These are phyloP conservation scores for Noctua janthina DNA, from an alignment of 2,888 invertebrate species.

Conservation along the genomic window DNA sequence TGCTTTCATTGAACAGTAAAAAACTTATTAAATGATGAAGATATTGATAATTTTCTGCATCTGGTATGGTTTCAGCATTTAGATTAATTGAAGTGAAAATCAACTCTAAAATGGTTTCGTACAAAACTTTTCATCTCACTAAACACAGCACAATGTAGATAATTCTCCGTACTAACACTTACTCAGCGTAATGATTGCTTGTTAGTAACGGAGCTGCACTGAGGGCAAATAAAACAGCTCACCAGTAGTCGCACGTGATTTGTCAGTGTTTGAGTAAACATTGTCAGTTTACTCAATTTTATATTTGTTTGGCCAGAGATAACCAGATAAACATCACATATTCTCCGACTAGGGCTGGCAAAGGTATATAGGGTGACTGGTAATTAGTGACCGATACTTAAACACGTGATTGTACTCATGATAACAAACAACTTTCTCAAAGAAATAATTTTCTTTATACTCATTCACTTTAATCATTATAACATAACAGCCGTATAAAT, in stretches of 20 bases:
- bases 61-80: neutral
- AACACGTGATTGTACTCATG: no score
- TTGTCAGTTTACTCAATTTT: conserved; percentile 24
- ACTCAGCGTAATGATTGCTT: conserved; percentile 12
- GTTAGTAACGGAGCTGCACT: conserved; percentile 24
- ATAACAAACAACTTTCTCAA: no score
- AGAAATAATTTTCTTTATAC: no score
- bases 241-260: conserved; percentile 39
- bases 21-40: neutral
- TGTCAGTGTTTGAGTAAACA: conserved; percentile 41
- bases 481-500: no score
- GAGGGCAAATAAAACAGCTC: conserved; percentile 40
- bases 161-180: neutral
- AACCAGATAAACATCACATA: neutral
- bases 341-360: neutral
- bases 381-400: no score
- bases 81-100: neutral
- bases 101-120: neutral
- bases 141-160: neutral
- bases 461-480: no score
- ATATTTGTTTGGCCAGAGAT: conserved; percentile 15
- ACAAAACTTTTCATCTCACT: neutral
- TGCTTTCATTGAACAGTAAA: neutral
- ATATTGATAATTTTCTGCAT: neutral
- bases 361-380: neutral